phyloP scores from a whole-genome alignment of 1,140 invertebrate genomes.

The Diorhabda sublineata region DNA sequence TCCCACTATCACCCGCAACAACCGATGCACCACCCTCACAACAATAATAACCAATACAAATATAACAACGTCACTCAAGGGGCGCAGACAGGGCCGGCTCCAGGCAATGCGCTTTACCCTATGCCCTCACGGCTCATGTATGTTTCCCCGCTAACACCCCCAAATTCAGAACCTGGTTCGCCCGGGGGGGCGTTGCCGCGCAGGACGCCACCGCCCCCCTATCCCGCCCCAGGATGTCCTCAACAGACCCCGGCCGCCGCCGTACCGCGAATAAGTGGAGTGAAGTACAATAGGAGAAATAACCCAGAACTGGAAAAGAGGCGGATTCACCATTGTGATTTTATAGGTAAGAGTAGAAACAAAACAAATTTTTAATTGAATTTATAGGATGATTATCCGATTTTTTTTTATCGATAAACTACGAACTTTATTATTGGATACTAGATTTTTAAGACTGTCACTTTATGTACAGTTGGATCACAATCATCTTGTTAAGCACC shows the following conservation, averaged over 20 bases:
- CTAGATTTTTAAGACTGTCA: too few species aligned
- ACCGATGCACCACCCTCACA: constrained; percentile 37
- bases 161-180: constrained; percentile 77
- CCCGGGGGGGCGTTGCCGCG: constrained; percentile 58
- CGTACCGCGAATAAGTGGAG: constrained; percentile 27
- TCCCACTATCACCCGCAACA: constrained; percentile 47
- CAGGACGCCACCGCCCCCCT: constrained; percentile 60
- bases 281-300: constrained; percentile 86
- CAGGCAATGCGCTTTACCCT: constrained; percentile 44
- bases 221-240: constrained; percentile 52
- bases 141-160: constrained; percentile 74
- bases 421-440: too few species aligned
- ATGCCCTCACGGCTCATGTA: constrained; percentile 59
- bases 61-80: constrained; percentile 44
- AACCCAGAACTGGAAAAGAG: constrained; percentile 94
- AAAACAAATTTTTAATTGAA: too few species aligned
- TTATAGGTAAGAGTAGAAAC: constrained; percentile 66
- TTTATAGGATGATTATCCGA: too few species aligned
- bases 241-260: constrained; percentile 38
- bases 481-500: too few species aligned
- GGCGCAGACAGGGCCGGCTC: constrained; percentile 41
- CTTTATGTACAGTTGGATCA: too few species aligned
- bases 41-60: constrained; percentile 41
- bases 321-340: constrained; percentile 92
- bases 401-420: too few species aligned